Percentiles rank a stretch among this genome's conserved stretches.
Evolutionary conservation across 2,113 vertebrate species (phyloP).

Genomic region (Indicator maculatus): DNA sequence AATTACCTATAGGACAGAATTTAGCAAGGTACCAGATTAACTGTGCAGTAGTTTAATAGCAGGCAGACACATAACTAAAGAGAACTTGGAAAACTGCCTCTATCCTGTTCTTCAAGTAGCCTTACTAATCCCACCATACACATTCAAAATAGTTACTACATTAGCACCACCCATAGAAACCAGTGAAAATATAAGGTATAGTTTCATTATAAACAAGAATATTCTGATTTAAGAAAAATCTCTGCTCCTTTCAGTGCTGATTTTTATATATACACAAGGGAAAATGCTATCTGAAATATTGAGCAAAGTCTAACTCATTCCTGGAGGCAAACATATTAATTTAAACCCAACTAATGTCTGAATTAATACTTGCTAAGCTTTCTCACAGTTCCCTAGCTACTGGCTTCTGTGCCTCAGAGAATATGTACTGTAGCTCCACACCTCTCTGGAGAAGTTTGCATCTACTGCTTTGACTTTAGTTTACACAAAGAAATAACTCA

Average conservation of each 20-base stretch:
- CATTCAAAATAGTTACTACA: neutral
- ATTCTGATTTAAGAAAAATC: neutral
- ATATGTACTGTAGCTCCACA: neutral
- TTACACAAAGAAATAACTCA: slow-evolving; percentile 4
- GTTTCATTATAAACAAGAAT: neutral
- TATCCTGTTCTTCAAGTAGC: neutral
- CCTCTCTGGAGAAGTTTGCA: neutral
- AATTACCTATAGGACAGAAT: neutral
- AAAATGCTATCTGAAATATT: neutral
- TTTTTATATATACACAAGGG: neutral
- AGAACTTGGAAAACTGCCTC: neutral
- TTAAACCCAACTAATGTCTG: neutral
- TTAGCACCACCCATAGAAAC: neutral
- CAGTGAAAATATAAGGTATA: neutral
- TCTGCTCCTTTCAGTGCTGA: neutral
- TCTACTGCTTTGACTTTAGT: neutral
- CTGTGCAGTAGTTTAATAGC: neutral
- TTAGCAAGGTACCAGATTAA: neutral
- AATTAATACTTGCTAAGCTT: neutral
- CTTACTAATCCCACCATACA: neutral
- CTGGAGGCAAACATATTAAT: neutral
- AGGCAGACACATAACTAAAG: neutral
- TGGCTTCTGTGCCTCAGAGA: neutral
- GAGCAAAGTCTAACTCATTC: neutral
- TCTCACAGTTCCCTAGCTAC: neutral